Base-by-base conservation (phyloP, 2,113 vertebrate species). In the Saccopteryx bilineata region DNA sequence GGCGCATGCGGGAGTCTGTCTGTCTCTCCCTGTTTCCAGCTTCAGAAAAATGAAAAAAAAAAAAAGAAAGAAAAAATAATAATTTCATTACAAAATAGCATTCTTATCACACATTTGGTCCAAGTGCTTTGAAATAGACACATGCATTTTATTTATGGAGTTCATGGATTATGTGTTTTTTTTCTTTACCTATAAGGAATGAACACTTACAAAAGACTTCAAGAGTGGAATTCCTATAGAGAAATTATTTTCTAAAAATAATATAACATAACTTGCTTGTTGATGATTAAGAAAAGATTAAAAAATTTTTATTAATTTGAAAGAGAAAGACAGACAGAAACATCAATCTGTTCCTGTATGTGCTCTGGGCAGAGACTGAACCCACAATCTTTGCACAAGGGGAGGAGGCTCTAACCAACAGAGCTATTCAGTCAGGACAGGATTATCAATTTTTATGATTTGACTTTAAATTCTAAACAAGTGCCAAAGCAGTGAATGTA, bases 191-290 rank as follows among this genome's bases (percentile, higher is more conserved):
- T 74, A 5, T 18, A 60, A 95, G 14, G 48, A 79, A 65, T 60
- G 26, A 72, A 1, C 10, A 91, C 17, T 96, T 78, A 14, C 1
- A 82, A 9, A 76, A 87, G 56, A 93, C 13, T 83, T 14, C 2
- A 92, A 68, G 28, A 84, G 61, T 61, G 7, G 28, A 4, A 81
- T 72, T 76, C 17, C 48, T 69, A 24, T 52, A 56, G 4, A 88
- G 26, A 84, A 94, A 76, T 52, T 93, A 80, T 31, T 85, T 58
- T 93, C 80, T 23, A 12, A 24, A 78, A 91, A 46, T 78, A 82
- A 10, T 19, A n/a, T 72, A 31, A 72, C 74, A 11, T 82, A 1
- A 19, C 58, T 82, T 68, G 93, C 87, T 92, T 54, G 92, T 31
- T 78, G 46, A 90, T 74, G 2, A 83, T 80, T 33, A 90, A 86